phyloP scores from a whole-genome alignment of 2,888 invertebrate genomes.

The Lamellibrachia satsuma region DNA sequence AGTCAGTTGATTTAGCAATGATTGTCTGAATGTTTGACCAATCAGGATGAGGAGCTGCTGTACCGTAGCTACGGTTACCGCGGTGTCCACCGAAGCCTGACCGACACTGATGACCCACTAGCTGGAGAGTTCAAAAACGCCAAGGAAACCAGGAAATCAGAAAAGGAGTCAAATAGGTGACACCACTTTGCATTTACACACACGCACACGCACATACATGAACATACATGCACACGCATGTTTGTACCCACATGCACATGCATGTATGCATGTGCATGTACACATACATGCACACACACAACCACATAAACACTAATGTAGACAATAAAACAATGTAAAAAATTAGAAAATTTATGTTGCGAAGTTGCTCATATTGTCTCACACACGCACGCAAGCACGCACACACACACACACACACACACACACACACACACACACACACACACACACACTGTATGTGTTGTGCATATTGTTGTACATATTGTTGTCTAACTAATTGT shows the following conservation, averaged over 20 bases:
- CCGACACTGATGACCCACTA: not conserved
- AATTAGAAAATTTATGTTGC: too few relatives aligned
- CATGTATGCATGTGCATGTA: not conserved
- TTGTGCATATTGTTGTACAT: too few relatives aligned
- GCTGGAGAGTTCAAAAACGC: not conserved
- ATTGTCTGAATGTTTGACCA: not conserved
- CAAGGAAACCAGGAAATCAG: not conserved
- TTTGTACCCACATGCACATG: not conserved
- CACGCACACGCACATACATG: not conserved
- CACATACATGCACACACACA: not conserved
- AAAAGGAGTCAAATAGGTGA: not conserved
- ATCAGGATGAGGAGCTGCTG: not conserved
- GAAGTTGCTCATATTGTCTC: too few relatives aligned
- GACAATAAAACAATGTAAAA: not conserved
- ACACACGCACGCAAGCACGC: too few relatives aligned
- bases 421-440: too few relatives aligned
- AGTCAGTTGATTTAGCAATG: not conserved
- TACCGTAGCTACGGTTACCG: not conserved
- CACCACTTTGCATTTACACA: not conserved
- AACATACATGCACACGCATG: not conserved
- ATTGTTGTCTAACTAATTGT: too few relatives aligned
- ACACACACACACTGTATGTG: too few relatives aligned
- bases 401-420: too few relatives aligned
- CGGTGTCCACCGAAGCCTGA: not conserved
- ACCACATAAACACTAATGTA: not conserved